These are phyloP conservation scores for Pseudobourletiella spinata DNA, from an alignment of 1,140 invertebrate species.

Conservation along the genomic window DNA sequence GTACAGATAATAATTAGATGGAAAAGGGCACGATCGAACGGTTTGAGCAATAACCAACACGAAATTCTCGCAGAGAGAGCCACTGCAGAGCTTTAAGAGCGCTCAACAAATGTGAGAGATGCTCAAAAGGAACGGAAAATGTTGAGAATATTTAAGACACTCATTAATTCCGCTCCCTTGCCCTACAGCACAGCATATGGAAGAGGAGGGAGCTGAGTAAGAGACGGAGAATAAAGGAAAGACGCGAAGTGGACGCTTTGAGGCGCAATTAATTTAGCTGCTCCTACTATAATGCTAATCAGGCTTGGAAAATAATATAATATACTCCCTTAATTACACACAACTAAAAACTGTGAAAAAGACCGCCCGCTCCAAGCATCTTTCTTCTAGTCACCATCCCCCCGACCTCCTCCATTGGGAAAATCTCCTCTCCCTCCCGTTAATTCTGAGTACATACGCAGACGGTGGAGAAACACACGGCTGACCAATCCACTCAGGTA, in stretches of 20 bases:
- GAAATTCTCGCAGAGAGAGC: too few species aligned
- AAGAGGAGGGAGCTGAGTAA: background rate
- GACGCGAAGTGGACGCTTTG: constrained; percentile 5
- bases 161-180: constrained; percentile 16
- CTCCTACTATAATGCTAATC: constrained; percentile 24
- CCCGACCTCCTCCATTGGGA: background rate
- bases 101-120: too few species aligned
- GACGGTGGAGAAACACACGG: too few species aligned
- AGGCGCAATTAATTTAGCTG: constrained; percentile 24
- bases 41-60: too few species aligned
- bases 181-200: background rate
- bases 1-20: too few species aligned
- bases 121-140: too few species aligned
- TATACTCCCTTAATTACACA: constrained; percentile 23
- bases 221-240: background rate
- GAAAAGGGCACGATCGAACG: too few species aligned
- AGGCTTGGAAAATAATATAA: constrained; percentile 19
- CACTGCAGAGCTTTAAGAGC: too few species aligned
- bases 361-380: background rate
- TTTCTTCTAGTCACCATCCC: constrained; percentile 10
- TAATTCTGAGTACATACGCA: too few species aligned
- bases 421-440: background rate
- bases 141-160: constrained; percentile 16
- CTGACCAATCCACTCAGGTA: too few species aligned
- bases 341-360: constrained; percentile 13